These are phyloP conservation scores for Autographa gamma DNA, from an alignment of 2,888 invertebrate genomes.

Conservation along the genomic window DNA sequence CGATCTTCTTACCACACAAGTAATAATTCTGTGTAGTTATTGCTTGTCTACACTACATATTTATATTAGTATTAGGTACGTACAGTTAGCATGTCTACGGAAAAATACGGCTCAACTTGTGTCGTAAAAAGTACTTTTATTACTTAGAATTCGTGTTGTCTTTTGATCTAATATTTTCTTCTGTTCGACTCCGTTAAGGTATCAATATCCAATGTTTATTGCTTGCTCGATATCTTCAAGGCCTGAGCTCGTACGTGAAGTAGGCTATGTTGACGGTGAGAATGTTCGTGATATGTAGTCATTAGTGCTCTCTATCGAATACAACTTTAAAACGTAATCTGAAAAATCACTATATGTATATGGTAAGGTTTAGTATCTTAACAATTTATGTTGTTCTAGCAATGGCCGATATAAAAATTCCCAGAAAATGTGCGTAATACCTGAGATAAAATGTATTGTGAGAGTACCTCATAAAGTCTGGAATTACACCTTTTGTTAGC, in stretches of 20 bases:
- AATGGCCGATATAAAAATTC: conserved; percentile 23
- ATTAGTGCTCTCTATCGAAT: conserved; percentile 51
- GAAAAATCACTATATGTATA: neutral
- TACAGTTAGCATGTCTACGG: conserved; percentile 24
- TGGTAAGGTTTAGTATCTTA: neutral
- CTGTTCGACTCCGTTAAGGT: conserved; percentile 43
- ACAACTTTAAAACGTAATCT: conserved; percentile 19
- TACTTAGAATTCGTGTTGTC: conserved; percentile 29
- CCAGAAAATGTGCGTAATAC: conserved; percentile 30
- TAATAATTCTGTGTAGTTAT: neutral
- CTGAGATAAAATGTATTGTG: conserved; percentile 42
- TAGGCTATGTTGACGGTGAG: conserved; percentile 54
- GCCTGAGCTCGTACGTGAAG: conserved; percentile 53
- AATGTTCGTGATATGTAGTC: conserved; percentile 54
- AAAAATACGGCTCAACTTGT: conserved; percentile 37
- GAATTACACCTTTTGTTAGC: conserved; percentile 46
- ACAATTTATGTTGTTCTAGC: neutral
- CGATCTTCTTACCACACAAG: conserved; percentile 2
- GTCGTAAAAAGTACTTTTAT: conserved; percentile 53
- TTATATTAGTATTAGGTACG: conserved; percentile 1
- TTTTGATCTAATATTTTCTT: conserved; percentile 46
- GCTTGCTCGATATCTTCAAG: conserved; percentile 67
- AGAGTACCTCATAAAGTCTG: conserved; percentile 33
- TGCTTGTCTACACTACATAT: neutral
- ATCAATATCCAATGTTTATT: conserved; percentile 52